Evolutionary conservation across 2,797 vertebrate genomes (phyloP), one percentile per base, ranked within the genome.

Genomic region (Okamejei kenojei): DNA sequence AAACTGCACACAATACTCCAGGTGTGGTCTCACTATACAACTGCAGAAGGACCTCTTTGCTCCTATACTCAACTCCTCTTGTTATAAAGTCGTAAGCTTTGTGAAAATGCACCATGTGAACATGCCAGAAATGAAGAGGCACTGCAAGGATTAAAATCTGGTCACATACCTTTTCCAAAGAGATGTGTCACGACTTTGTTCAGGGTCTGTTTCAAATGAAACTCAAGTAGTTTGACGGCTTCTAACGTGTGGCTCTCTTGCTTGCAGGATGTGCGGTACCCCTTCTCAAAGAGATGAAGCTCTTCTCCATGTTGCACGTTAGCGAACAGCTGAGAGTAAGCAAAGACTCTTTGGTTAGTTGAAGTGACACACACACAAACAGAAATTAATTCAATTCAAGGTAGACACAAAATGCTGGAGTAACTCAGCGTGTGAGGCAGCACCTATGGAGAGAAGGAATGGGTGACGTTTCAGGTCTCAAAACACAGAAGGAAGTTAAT

Each of bases 231-330:
- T 94, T 97, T 98, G 68, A 97, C 95, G 0, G 98, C 98, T 96
- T 99, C 98, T 96, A 98, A 96, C 1, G 97, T 97, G 94, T 99
- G 99, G 0, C 94, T 94, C 94, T 98, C 97, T 94, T 99, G 99
- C 93, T 99, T 99, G 93, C 96, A 95, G 0, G 96, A 94, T 0
- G 97, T 97, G 84, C 98, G 96, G 1, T 95, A 96, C 0, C 97
- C 97, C 0, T 94, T 93, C 95, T 99, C 98, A 65, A 99, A 98
- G 94, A 99, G 95, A 63, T 95, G 95, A 58, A 98, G 96, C 0
- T 96, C 95, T 93, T 98, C 97, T 0, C 97, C 97, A 17, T 95
- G 94, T 93, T 96, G 93, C 71, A 98, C 94, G 58, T 17, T 94
- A 0, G 96, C 96, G 95, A 99, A 99, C 93, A 99, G 93, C 99